Base-by-base conservation (phyloP, 1,140 invertebrate genomes). In the Drosophila novamexicana region DNA sequence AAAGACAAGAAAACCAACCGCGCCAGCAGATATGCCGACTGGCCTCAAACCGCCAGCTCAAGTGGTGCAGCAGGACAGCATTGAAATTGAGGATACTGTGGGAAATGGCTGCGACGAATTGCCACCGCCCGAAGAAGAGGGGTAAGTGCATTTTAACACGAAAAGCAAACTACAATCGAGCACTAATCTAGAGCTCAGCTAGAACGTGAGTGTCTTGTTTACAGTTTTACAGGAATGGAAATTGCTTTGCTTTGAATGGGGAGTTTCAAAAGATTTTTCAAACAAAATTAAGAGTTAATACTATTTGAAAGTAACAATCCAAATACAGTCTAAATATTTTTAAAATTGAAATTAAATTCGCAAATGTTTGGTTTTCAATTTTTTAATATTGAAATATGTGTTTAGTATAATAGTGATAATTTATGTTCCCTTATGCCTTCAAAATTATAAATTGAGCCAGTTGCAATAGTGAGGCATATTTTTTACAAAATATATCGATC, bases 1-100 rank as follows among this genome's bases (percentile, higher is more conserved):
- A 16, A 97, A 97, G 90, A 96, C 94, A 8, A 93, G 92, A 42
- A 95, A 95, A 79, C 93, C 94, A 4, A 83, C 90, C 45, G 67
- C 64, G 2, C 64, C 78, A 2, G 73, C 83, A 3, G 40, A 93
- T 91, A 64, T 92, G 76, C 56, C 91, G 18, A 88, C 86, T 84
- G 79, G 93, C 75, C 44, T 93, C 40, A 63, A 69, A 16, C 44
- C 40, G 7, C 45, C 63, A 9, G 18, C 86, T 89, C 37, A 93
- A 91, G 12, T 93, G 91, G 12, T 91, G 72, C 62, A 79, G 2
- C 91, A 94, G 91, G 66, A 92, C 79, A 68, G 93, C 92, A 62
- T 93, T 92, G 84, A 91, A 65, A 82, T 91, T 78, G 82, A 93
- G 91, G 73, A 93, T 79, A 68, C 71, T 5, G 73, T 76, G 29